Conservation (phyloP, 2,888 invertebrate species). For the Drosophila niveifrons region DNA sequence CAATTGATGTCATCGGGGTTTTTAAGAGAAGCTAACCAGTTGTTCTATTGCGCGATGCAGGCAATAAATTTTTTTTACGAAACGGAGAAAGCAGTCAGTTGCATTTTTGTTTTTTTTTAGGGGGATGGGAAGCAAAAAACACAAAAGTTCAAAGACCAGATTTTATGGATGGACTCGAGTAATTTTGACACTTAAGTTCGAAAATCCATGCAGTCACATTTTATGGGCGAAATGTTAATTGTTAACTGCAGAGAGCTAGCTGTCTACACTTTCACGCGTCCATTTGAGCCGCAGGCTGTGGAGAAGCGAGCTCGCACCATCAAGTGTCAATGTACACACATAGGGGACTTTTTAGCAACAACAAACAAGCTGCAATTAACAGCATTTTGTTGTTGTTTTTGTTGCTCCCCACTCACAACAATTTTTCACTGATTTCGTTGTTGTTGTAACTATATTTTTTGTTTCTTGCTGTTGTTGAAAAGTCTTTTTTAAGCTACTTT, state of each 20-base stretch:
- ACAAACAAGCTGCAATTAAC: slow-evolving; percentile 68
- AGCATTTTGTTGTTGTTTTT: slow-evolving; percentile 41
- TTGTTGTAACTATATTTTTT: slow-evolving; percentile 2
- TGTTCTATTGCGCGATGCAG: slow-evolving; percentile 32
- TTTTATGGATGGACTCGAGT: slow-evolving; percentile 15
- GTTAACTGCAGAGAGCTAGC: slow-evolving; percentile 49
- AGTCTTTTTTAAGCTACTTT: slow-evolving; percentile 76
- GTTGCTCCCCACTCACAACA: slow-evolving; percentile 38
- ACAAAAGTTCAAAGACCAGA: slow-evolving; percentile 59
- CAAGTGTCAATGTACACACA: slow-evolving; percentile 74
- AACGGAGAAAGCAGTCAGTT: slow-evolving; percentile 43
- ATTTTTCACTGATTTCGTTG: slow-evolving; percentile 9
- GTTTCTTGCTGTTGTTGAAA: slow-evolving; percentile 48
- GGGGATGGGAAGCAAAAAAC: slow-evolving; percentile 18
- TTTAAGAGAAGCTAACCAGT: slow-evolving; percentile 30
- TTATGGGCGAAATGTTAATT: slow-evolving; percentile 76
- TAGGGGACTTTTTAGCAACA: slow-evolving; percentile 37
- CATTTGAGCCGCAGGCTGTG: slow-evolving; percentile 29
- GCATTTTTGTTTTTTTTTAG: not conserved
- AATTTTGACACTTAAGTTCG: slow-evolving; percentile 51
- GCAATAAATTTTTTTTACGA: slow-evolving; percentile 26
- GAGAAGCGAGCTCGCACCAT: slow-evolving; percentile 5
- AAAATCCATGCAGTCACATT: slow-evolving; percentile 58
- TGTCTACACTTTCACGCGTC: slow-evolving; percentile 69
- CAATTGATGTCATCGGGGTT: slow-evolving; percentile 30